Base-by-base conservation (phyloP, 2,113 vertebrate species). In the Psilopogon haemacephalus region DNA sequence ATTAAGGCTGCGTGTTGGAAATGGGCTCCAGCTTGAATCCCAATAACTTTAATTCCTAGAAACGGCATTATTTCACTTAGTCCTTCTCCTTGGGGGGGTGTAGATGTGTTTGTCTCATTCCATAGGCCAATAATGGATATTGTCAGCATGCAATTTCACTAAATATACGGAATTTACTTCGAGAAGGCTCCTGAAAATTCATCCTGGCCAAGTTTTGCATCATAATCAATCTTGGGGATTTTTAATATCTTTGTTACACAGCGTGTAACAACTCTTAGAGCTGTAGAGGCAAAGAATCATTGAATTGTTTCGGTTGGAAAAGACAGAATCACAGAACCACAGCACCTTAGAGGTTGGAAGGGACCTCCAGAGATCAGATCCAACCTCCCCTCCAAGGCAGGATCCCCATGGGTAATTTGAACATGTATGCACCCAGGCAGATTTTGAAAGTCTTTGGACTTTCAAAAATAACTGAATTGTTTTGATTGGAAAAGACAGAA, bases 1-100 rank as follows among this genome's bases (percentile, higher is more conserved):
- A 88, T 91, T 92, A 86, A 95, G 84, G 86, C 70, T 95, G 91
- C 28, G 1, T 94, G 56, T 89, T 94, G 88, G 73, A 94, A 95
- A 94, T 89, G 71, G 89, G 56, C 79, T 95, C 88, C n/a, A 27
- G 79, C 79, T 55, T 95, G 92, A 97, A 58, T 96, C 96, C 95
- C 80, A 94, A 69, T 71, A 95, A 89, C 65, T 94, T 95, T 88
- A 87, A 95, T 94, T 95, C 83, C 89, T 89, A 81, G 65, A 93
- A 96, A 86, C 72, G 69, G 62, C 56, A 75, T 77, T 91, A 94
- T 92, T 94, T 94, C 89, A 60, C 46, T 64, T 87, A 74, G 88
- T 91, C 24, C 15, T 85, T 79, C 92, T 93, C 60, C 73, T 75
- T 88, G 67, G 42, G 73, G 73, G 46, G 48, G 48, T 50, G 27